Evolutionary conservation across 1,140 invertebrate species (phyloP), one percentile per base, ranked within the genome.

Genomic region (Tetramorium parvispinum): DNA sequence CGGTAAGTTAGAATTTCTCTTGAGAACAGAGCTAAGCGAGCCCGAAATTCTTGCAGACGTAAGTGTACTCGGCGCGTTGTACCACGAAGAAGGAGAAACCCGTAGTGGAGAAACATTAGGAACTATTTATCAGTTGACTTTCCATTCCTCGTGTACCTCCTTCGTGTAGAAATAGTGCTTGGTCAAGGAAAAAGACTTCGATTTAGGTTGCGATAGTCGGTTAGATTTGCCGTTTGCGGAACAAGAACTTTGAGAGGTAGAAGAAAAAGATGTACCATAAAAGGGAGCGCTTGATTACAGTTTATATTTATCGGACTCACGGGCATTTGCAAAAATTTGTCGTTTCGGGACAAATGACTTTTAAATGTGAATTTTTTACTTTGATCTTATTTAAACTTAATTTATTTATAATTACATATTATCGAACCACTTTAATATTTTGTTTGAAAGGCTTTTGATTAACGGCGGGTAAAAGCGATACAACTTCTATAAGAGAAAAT

Each of bases 41-140:
- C 55, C 79, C 73, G 51, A 90, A 90, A 90, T 90, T 87, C 79
- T 59, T 79, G 51, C 75, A 61, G 32, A 76, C 79, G 51, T 86
- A 61, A 78, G 77, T 85, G 61, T 65, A 79, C 85, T 71, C 51
- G 66, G 68, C 16, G 68, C 55, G 32, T 71, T 32, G 77, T 82
- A 37, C 61, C n/a, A n/a, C 6, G 37, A 40, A 37, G 11, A 61
- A n/a, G 78, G 75, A 46, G 76, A 71, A 70, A 77, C 61, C 24
- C 46, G 43, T 71, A 61, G 55, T 46, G 43, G 43, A 91, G 27
- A 83, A 88, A 81, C 89, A 92, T 92, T 92, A 91, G 90, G 85
- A 76, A 83, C 87, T 92, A 92, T 93, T 93, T 92, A 92, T 92
- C 90, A 85, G 88, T 90, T 92, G 91, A 92, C 86, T 93, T 89